Percentiles rank a stretch among this genome's conserved stretches.
Evolutionary conservation across 37 sponge, comb jelly and placozoan species (phyloP).

Genomic region (Dysidea cf. avara): DNA sequence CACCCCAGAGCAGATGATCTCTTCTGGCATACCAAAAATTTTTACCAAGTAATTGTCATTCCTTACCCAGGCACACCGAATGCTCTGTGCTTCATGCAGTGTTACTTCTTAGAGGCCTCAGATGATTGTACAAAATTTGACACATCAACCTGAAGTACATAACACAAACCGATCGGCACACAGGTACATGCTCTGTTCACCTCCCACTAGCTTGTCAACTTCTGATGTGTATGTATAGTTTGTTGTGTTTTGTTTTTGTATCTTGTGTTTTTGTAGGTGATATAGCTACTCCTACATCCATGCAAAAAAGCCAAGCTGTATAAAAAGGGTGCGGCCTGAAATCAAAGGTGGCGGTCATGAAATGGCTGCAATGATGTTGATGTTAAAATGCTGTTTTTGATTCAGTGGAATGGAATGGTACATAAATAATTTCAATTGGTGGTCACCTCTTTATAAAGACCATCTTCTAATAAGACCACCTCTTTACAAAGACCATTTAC

Average conservation of each 20-base stretch:
- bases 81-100: slow-evolving; percentile 82
- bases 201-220: slow-evolving; percentile 33
- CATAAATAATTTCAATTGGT: too few species aligned
- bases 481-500: too few species aligned
- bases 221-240: too few species aligned
- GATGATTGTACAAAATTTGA: slow-evolving; percentile 9
- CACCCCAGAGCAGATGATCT: slow-evolving; percentile 73
- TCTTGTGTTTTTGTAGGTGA: too few species aligned
- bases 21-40: slow-evolving; percentile 30
- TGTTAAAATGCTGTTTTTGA: too few species aligned
- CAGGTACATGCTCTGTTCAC: neutral
- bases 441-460: too few species aligned
- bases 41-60: neutral
- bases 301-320: too few species aligned
- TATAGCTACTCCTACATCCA: too few species aligned
- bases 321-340: slow-evolving; percentile 75
- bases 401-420: too few species aligned
- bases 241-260: too few species aligned
- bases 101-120: slow-evolving; percentile 61
- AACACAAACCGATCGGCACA: neutral
- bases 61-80: slow-evolving; percentile 89
- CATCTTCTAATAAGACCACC: too few species aligned
- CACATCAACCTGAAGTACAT: slow-evolving; percentile 33
- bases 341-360: neutral
- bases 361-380: too few species aligned